Evolutionary conservation across 2,797 vertebrate species (phyloP), one percentile per base, ranked within the genome.

Genomic region (Sebastes hopkinsi): DNA sequence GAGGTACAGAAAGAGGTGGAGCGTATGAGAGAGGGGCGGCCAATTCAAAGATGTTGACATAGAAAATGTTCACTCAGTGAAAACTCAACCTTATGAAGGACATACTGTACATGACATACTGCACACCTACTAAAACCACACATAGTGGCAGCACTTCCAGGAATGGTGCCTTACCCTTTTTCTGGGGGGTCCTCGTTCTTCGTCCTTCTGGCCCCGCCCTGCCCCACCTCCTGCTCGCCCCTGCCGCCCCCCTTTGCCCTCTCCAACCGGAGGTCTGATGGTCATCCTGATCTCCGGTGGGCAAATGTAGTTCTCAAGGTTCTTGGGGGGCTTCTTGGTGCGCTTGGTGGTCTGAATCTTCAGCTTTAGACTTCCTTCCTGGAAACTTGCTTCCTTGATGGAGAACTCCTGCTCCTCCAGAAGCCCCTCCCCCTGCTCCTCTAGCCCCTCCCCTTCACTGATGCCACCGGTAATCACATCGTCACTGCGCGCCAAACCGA

Each of bases 311-410:
- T 99, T 99, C 96, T 99, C 98, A 94, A 99, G 95, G 92, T 96
- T 99, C 94, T 99, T 99, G 64, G 98, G 98, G 88, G 97, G 98
- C 92, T 99, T 99, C 95, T 99, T 99, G 1, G 98, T 97, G 92
- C 98, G 95, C 92, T 99, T 99, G 74, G 98, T 99, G 72, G 98
- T 99, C 95, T 99, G 98, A 86, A 99, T 99, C 95, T 99, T 99
- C 83, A 99, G 92, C 90, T 99, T 99, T 88, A 99, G 96, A 91
- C 98, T 99, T 86, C 98, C 98, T 90, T 99, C 98, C 0, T 98
- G 97, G 91, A 99, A 99, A 94, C 98, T 99, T 4, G 98, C 98
- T 91, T 99, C 98, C 93, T 99, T 99, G 95, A 99, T 99, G 87
- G 98, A 99, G 96, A 99, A 99, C 79, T 99, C 98, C 94, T 99